Percentiles rank a stretch among this genome's conserved stretches.
Evolutionary conservation across 2,113 vertebrate species (phyloP).

Genomic region (Periophthalmus modestus): DNA sequence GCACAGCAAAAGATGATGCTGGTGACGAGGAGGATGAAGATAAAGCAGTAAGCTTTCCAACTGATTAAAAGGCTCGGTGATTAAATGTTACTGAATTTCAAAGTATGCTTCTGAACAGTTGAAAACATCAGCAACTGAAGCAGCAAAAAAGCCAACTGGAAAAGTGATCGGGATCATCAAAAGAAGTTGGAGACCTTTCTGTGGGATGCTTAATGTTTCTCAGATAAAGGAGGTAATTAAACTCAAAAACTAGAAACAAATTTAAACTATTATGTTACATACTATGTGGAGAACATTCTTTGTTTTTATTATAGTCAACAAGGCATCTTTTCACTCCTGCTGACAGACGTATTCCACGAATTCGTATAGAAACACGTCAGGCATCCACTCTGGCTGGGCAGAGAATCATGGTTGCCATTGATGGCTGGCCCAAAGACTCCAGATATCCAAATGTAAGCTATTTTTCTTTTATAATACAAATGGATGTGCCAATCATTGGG

Average conservation of each 20-base stretch:
- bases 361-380: conserved; percentile 96
- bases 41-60: conserved; percentile 50
- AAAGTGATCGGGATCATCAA: conserved; percentile 95
- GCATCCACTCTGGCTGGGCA: conserved; percentile 84
- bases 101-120: conserved; percentile 71
- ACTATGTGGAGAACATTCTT: neutral
- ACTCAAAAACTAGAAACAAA: neutral
- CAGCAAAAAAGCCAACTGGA: conserved; percentile 84
- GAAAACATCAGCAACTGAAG: conserved; percentile 68
- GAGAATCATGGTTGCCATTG: conserved; percentile 95
- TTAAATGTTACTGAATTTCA: neutral
- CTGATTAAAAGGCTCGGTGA: neutral
- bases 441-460: conserved; percentile 93
- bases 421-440: conserved; percentile 95
- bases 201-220: conserved; percentile 92
- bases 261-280: neutral
- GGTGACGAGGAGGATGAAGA: conserved; percentile 81
- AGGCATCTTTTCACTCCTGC: conserved; percentile 96
- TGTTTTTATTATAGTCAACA: conserved; percentile 79
- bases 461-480: neutral
- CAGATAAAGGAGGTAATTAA: conserved; percentile 96
- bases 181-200: conserved; percentile 93
- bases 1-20: conserved; percentile 82
- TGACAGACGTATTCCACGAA: conserved; percentile 91
- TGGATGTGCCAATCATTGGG: neutral